A percentile compares a stretch with the other conserved stretches of the same genome.
Conservation (phyloP, 2,797 vertebrate genomes). For the Cyclopterus lumpus region DNA sequence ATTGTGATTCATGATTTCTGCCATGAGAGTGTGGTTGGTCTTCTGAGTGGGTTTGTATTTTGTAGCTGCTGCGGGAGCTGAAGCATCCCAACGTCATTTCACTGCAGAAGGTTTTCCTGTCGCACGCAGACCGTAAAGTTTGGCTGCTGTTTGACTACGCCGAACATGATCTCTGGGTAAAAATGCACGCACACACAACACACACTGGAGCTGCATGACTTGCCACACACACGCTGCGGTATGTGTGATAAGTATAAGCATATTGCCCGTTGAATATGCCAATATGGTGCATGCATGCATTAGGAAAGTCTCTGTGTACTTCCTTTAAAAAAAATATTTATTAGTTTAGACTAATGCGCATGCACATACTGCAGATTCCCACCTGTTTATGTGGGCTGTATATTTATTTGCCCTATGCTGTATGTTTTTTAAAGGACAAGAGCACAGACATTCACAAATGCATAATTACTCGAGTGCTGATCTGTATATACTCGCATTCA, state of each 20-base stretch:
- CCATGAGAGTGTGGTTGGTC: background rate
- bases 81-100: slow-evolving; percentile 99
- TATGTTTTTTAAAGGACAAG: background rate
- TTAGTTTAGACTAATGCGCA: background rate
- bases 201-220: slow-evolving; percentile 7
- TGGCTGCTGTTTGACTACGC: slow-evolving; percentile 99
- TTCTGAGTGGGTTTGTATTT: slow-evolving; percentile 68
- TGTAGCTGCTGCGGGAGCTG: slow-evolving; percentile 96
- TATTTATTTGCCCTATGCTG: background rate
- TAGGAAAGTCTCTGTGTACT: background rate
- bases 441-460: slow-evolving; percentile 5
- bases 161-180: slow-evolving; percentile 99
- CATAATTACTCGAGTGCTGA: slow-evolving; percentile 2
- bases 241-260: background rate
- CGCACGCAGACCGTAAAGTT: slow-evolving; percentile 98
- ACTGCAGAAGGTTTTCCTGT: slow-evolving; percentile 99
- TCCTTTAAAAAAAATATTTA: background rate
- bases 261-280: background rate
- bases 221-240: background rate
- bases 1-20: slow-evolving; percentile 23
- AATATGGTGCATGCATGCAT: background rate
- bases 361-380: background rate
- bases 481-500: slow-evolving; percentile 9
- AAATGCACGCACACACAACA: slow-evolving; percentile 58
- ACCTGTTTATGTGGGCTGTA: background rate